Conservation (phyloP, 2,113 vertebrate genomes). For the Dicerorhinus sumatrensis region DNA sequence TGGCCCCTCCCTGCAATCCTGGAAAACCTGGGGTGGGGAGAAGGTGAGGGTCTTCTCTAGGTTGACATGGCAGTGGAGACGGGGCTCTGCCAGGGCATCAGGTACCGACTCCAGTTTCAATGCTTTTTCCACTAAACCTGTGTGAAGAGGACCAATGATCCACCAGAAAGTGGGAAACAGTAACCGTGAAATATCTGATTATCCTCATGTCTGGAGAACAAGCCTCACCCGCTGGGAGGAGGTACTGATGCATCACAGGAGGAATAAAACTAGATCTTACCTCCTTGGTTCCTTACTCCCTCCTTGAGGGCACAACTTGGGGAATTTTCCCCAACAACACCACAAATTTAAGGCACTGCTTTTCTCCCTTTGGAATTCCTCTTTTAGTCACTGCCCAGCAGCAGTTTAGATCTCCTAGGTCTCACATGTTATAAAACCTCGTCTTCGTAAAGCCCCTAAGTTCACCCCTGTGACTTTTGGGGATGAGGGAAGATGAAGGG, state of each 20-base stretch:
- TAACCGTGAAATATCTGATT: neutral
- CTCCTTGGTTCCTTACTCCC: neutral
- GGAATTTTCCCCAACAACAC: fast-evolving
- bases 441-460: neutral
- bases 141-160: neutral
- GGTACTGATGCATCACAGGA: fast-evolving
- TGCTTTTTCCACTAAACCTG: fast-evolving
- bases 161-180: neutral
- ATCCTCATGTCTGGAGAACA: neutral
- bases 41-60: neutral
- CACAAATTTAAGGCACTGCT: too few relatives aligned
- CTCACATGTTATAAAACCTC: neutral
- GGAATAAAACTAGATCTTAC: neutral
- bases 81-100: neutral
- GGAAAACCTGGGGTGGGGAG: neutral
- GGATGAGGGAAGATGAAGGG: neutral
- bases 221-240: neutral
- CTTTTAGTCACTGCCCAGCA: neutral
- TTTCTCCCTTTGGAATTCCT: neutral
- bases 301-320: neutral
- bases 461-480: neutral
- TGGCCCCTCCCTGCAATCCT: neutral
- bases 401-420: neutral
- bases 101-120: neutral
- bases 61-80: neutral